Evolutionary conservation across 2,888 invertebrate genomes (phyloP), one percentile per base, ranked within the genome.

Genomic region (Tolmerus cingulatus): DNA sequence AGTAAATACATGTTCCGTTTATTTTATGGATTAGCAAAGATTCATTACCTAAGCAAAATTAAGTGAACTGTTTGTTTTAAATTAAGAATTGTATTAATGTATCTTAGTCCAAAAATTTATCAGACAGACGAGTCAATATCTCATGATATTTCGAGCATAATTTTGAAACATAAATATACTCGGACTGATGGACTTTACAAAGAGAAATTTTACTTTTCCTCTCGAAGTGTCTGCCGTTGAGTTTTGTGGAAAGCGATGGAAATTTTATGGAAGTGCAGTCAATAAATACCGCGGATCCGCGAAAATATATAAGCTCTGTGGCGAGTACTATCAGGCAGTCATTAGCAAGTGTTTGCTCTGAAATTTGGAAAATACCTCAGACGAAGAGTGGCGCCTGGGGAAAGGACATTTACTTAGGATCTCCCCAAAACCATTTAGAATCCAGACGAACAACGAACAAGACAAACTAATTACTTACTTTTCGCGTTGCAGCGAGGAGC

Each of bases 391-490:
- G 34, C 66, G 23, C 12, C 1, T 14, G 57, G 23, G 9, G 51
- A 34, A 12, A 37, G 51, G 19, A 14, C 14, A 76, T 51, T 79
- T 79, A 82, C 66, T 82, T 57, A 66, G 37, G 19, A 82, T 55
- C 34, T 78, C 19, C 12, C 40, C 37, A 30, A n/a, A 12, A 66
- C 40, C 82, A 66, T 82, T 19, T 37, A 82, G 57, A 82, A 19
- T 66, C 37, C 23, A 82, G 57, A 82, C 37, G 57, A 16, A 55
- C 27, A 79, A 46, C 46, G 57, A 16, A 55, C 27, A 79, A 46
- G 51, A 79, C 79, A 79, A 79, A 79, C 46, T 79, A 79, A 79
- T 79, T 79, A 79, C 79, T 51, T 51, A 79, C 27, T 46, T 79
- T 79, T 79, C 79, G 51, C 81, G 81, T 51, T 55, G 30, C 55